These are phyloP conservation scores for Caenorhabditis uteleia DNA, from an alignment of 2,888 invertebrate species.

Conservation along the genomic window DNA sequence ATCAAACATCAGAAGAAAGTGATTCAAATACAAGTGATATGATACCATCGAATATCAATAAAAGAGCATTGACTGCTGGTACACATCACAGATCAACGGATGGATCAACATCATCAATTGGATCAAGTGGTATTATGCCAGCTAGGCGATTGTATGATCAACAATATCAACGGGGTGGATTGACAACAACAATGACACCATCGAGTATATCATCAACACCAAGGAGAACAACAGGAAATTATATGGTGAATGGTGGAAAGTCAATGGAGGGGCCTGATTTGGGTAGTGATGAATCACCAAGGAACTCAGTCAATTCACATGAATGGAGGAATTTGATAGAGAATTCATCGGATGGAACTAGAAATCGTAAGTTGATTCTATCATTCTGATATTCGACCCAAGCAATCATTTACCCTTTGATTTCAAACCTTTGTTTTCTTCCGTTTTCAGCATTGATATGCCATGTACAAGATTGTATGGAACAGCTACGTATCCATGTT, in stretches of 20 bases:
- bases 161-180: conserved; percentile 19
- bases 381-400: neutral
- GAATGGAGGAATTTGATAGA: conserved; percentile 40
- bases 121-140: conserved; percentile 20
- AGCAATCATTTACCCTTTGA: conserved; percentile 1
- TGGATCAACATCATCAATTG: conserved; percentile 22
- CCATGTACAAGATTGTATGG: conserved; percentile 55
- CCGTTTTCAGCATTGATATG: conserved; percentile 52
- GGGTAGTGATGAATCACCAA: conserved; percentile 52
- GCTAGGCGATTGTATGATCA: conserved; percentile 29
- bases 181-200: conserved; percentile 9
- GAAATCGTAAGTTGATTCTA: conserved; percentile 25
- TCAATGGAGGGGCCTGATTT: conserved; percentile 54
- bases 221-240: conserved; percentile 36
- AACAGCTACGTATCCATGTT: conserved; percentile 45
- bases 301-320: conserved; percentile 49
- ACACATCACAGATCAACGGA: conserved; percentile 23
- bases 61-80: conserved; percentile 19
- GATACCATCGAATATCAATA: conserved; percentile 34
- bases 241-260: conserved; percentile 34
- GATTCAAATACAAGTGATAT: conserved; percentile 53
- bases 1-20: conserved; percentile 50
- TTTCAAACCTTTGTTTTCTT: neutral
- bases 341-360: conserved; percentile 24
- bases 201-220: conserved; percentile 13